phyloP scores from a whole-genome alignment of 2,888 invertebrate species.

The Hedya salicella region DNA sequence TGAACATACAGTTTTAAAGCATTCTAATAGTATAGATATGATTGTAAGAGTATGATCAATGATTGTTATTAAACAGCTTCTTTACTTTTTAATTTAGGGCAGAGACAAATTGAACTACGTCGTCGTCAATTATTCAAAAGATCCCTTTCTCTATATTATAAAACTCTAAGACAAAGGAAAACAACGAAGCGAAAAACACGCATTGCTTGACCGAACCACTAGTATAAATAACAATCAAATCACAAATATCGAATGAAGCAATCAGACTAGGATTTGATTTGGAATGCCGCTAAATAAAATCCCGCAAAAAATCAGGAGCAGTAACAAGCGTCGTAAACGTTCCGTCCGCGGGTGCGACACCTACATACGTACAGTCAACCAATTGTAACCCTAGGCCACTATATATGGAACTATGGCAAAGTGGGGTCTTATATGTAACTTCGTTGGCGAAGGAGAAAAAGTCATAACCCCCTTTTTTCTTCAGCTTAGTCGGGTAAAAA shows the following conservation, averaged over 20 bases:
- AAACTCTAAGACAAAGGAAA: neutral
- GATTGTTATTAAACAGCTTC: too few species aligned
- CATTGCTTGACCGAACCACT: neutral
- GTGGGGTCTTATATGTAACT: too few species aligned
- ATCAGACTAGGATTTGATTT: slow-evolving; percentile 11
- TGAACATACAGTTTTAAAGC: too few species aligned
- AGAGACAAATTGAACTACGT: too few species aligned
- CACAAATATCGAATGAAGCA: slow-evolving; percentile 3
- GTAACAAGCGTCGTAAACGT: slow-evolving; percentile 29
- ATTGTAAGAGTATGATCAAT: too few species aligned
- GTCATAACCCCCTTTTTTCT: too few species aligned
- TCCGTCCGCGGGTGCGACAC: neutral
- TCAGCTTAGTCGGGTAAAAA: too few species aligned
- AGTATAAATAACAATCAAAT: slow-evolving; percentile 13
- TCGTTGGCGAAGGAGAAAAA: too few species aligned
- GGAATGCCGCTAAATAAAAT: slow-evolving; percentile 23
- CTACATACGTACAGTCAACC: neutral
- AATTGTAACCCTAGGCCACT: too few species aligned
- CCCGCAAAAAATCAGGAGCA: slow-evolving; percentile 27
- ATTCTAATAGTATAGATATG: too few species aligned
- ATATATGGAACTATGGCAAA: too few species aligned
- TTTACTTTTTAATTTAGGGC: too few species aligned
- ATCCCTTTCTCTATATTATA: neutral
- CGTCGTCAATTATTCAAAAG: neutral
- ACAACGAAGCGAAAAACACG: neutral